Evolutionary conservation across 2,888 invertebrate species (phyloP), one percentile per base, ranked within the genome.

Genomic region (Anodontia alba): DNA sequence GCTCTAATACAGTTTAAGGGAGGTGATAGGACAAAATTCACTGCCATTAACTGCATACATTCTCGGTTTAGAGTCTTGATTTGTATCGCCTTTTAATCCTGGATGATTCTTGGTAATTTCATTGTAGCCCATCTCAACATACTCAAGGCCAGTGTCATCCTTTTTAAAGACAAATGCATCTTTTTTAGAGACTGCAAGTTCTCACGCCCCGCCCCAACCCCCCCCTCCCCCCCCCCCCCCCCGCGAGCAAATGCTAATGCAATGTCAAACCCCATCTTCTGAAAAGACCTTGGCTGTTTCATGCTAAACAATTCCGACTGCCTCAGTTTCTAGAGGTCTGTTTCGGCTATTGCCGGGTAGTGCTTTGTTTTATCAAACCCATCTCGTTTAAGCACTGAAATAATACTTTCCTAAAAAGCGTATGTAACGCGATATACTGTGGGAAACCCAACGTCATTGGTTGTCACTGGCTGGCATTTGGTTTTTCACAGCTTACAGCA

Each of bases 261-360:
- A 23, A 78, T 46, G n/a, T 78, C 81, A 71, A 78, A 81, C 81
- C 77, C 73, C 1, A 74, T 81, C 57, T 54, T 69, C 57, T 74
- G 74, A 3, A 78, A 62, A 8, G 49, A 15, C 26, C 26, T 62
- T 8, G 81, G 78, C 23, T 38, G 70, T 12, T 51, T 1, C 0
- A 43, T 49, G 23, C 36, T 73, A 0, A 81, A 33, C 1, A 71
- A 74, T 38, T 49, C 74, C 10, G 77, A 74, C 26, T 36, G 26
- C 31, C 69, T 5, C 0, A 80, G 43, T 43, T 38, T n/a, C n/a
- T n/a, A n/a, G n/a, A 62, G 38, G 38, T 38, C 38, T 8, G 38
- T 12, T 38, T 38, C 77, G 15, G 67, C 31, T 0, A 77, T 72
- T 29, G 72, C 3, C 2, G 43, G 62, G 26, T 78, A 68, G 33